Evolutionary conservation across 2,888 invertebrate genomes (phyloP).

Genomic region (Hemistola chrysoprasaria): DNA sequence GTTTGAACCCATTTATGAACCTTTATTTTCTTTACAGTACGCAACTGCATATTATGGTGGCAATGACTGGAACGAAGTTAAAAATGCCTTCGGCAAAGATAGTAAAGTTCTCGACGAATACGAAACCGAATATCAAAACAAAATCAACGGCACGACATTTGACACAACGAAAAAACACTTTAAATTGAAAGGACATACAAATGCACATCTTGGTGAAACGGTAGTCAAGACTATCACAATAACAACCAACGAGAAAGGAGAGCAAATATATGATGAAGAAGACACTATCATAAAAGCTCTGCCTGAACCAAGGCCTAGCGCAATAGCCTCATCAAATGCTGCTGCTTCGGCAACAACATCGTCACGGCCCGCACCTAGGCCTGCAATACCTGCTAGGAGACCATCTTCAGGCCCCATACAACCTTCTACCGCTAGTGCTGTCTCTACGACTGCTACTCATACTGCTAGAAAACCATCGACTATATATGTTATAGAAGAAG

Average conservation of each 20-base stretch:
- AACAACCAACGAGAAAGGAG: slow-evolving; percentile 43
- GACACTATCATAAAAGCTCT: slow-evolving; percentile 48
- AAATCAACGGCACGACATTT: background rate
- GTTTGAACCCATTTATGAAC: background rate
- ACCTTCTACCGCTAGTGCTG: no score
- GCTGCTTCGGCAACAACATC: slow-evolving; percentile 15
- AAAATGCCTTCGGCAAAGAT: slow-evolving; percentile 5
- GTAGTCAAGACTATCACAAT: slow-evolving; percentile 40
- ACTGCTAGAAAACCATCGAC: no score
- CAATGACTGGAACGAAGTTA: no score
- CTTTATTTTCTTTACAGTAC: slow-evolving; percentile 38
- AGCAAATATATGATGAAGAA: slow-evolving; percentile 50
- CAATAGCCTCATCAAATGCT: background rate
- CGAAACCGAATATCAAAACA: slow-evolving; percentile 6
- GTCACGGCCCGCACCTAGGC: background rate
- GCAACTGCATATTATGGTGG: slow-evolving; percentile 43
- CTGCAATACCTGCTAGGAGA: no score
- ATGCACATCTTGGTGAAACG: slow-evolving; percentile 28
- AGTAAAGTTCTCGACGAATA: slow-evolving; percentile 1
- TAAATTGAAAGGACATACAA: background rate
- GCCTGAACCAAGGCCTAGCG: slow-evolving; percentile 14
- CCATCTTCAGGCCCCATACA: no score
- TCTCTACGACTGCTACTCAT: no score
- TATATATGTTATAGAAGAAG: no score
- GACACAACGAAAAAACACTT: no score